Base-by-base conservation (phyloP, 2,888 invertebrate species). In the Microctonus hyperodae region DNA sequence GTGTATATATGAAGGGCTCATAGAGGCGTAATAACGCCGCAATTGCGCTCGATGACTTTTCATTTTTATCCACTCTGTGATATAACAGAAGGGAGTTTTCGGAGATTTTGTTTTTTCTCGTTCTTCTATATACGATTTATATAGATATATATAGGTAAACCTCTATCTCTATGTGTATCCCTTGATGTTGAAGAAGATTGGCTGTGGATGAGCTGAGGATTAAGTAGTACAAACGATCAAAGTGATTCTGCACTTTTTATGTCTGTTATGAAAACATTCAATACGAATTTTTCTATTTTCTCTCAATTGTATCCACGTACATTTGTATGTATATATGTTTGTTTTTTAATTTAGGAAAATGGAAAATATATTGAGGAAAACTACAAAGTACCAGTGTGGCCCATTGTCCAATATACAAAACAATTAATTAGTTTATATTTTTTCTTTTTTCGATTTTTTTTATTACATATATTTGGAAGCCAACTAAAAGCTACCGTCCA, bases 21-120 rank as follows among this genome's bases (percentile, higher is more conserved):
- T 55, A 58, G 51, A 65, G 58, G 56, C 67, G 72, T 72, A 74
- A 75, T 75, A 70, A 73, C 70, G 51, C 63, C 69, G 73, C 76
- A 76, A 78, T 78, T 76, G 72, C 70, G 65, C 69, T 67, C 67
- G 72, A 78, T 79, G 78, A 79, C 74, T 76, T 70, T 70, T 63
- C 64, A 73, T 73, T 77, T 73, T 74, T 67, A 70, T 71, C 44
- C 64, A 56, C 59, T 55, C 58, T 44, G 51, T 20, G 44, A 51
- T 51, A 25, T 51, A 22, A 44, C 16, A 44, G 44, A 16, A 44
- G 44, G 51, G 51, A 25, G 31, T 16, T 55, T 55, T 55, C 16
- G 55, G 55, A 55, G 55, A 55, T 55, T 31, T 16, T 33, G 10
- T 28, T 25, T 31, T 31, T 28, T 16, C 53, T 25, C 25, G n/a